Evolutionary conservation across 2,113 vertebrate genomes (phyloP), one percentile per base, ranked within the genome.

Genomic region (Polyodon spathula): DNA sequence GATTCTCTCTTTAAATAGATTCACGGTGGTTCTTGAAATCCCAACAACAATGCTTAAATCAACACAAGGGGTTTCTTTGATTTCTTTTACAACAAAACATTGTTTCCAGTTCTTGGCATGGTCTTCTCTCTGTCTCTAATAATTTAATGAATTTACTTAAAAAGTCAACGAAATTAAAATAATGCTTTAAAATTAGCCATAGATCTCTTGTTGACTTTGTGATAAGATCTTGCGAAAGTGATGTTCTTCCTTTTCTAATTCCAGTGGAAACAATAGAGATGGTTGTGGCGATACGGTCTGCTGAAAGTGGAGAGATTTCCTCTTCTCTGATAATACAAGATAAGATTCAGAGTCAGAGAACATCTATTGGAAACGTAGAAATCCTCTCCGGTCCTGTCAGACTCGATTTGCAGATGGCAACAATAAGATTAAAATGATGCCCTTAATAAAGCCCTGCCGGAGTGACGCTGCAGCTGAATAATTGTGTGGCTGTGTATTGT

Each of bases 201-300:
- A 54, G 27, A 27, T 27, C 27, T 27, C 27, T 27, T 27, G 27
- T 27, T 27, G 27, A 27, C 27, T 27, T 27, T 27, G 27, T 27
- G 27, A 27, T 27, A 44, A 41, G 59, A 62, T 60, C 64, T 69
- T 55, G 17, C 40, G 27, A 58, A 68, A 77, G 68, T 76, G 76
- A 50, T 44, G 37, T 61, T 64, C 51, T 51, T 61, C 44, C 66
- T 41, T 65, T 64, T 69, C 66, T 61, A 66, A 58, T 71, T 66
- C 70, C 73, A 71, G 68, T 71, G 81, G 76, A 71, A 81, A 93
- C 86, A 93, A 91, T 91, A 90, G 85, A 78, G 89, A 81, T 64
- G 76, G 54, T 58, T 57, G 48, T 57, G 53, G 41, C 55, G 78
- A 76, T 73, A 72, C 58, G 64, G 71, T 74, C 73, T 71, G 73